phyloP scores from a whole-genome alignment of 2,888 invertebrate species.

The Phytoseiulus persimilis region DNA sequence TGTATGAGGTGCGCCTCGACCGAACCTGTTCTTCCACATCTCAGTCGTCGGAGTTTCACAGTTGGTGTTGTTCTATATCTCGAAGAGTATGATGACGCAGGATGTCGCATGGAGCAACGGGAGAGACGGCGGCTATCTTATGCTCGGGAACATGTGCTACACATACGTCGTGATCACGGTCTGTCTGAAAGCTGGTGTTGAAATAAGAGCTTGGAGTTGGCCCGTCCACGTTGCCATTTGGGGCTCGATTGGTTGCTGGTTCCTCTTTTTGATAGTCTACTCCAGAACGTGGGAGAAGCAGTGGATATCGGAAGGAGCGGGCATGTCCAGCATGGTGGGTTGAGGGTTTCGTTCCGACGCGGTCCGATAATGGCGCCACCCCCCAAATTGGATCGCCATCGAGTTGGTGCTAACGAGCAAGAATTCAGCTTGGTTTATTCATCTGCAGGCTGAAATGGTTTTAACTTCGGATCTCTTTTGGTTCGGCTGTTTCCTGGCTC shows the following conservation, averaged over 20 bases:
- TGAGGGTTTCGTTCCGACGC: not conserved
- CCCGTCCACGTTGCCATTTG: slow-evolving; percentile 73
- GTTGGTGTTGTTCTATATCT: slow-evolving; percentile 11
- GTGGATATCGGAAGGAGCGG: slow-evolving; percentile 70
- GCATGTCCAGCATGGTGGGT: slow-evolving; percentile 80
- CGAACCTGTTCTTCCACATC: not conserved
- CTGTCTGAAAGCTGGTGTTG: slow-evolving; percentile 93
- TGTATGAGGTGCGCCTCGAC: not conserved
- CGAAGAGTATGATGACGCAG: slow-evolving; percentile 46
- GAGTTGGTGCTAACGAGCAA: too few relatives aligned
- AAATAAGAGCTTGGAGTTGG: slow-evolving; percentile 90
- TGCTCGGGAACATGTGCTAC: slow-evolving; percentile 90
- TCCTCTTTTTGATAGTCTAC: slow-evolving; percentile 78
- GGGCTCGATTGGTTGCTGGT: slow-evolving; percentile 91
- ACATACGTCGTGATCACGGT: slow-evolving; percentile 96
- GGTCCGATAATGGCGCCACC: not conserved
- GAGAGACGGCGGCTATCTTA: slow-evolving; percentile 76
- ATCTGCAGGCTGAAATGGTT: slow-evolving; percentile 64
- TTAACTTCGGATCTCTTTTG: slow-evolving; percentile 84
- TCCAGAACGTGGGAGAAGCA: slow-evolving; percentile 53
- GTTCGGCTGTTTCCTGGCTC: slow-evolving; percentile 82
- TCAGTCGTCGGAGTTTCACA: not conserved
- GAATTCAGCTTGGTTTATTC: too few relatives aligned
- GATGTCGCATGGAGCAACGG: slow-evolving; percentile 59
- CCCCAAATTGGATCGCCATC: too few relatives aligned